Percentiles rank a stretch among this genome's conserved stretches.
Conservation (phyloP, 1,140 invertebrate genomes). For the Planococcus citri region DNA sequence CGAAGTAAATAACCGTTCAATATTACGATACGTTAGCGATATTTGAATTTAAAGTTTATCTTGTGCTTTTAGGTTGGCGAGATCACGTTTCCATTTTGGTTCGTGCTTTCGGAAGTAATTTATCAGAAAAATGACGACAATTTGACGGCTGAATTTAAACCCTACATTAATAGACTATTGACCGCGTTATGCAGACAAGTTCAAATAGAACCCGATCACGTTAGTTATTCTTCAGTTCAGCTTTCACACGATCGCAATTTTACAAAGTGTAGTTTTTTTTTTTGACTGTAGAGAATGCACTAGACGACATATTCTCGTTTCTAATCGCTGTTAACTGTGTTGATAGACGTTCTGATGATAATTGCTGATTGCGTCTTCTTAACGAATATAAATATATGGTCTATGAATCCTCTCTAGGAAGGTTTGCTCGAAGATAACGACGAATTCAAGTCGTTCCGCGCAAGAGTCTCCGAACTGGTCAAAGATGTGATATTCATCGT, state of each 20-base stretch:
- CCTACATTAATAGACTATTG: constrained; percentile 81
- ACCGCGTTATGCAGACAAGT: constrained; percentile 71
- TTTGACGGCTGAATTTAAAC: constrained; percentile 67
- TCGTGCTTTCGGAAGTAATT: constrained; percentile 82
- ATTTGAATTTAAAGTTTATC: constrained; percentile 5
- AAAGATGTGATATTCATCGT: constrained; percentile 97
- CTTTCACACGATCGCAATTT: neutral
- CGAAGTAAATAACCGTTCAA: constrained; percentile 45
- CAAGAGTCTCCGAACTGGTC: constrained; percentile 80
- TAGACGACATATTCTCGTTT: neutral
- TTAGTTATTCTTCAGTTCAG: constrained; percentile 35
- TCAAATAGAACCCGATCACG: constrained; percentile 81
- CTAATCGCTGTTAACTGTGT: constrained; percentile 13
- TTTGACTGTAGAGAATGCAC: neutral
- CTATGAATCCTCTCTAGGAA: constrained; percentile 40
- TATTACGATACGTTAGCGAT: neutral
- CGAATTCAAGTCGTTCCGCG: constrained; percentile 75
- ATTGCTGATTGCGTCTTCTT: neutral
- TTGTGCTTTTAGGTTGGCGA: constrained; percentile 63
- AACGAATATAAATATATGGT: neutral
- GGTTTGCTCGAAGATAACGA: constrained; percentile 79
- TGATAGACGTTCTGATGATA: neutral
- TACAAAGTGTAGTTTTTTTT: neutral
- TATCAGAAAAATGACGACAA: constrained; percentile 74
- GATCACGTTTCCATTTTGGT: constrained; percentile 96